Evolutionary conservation across 2,113 vertebrate genomes (phyloP).

Genomic region (Microtus richardsoni): DNA sequence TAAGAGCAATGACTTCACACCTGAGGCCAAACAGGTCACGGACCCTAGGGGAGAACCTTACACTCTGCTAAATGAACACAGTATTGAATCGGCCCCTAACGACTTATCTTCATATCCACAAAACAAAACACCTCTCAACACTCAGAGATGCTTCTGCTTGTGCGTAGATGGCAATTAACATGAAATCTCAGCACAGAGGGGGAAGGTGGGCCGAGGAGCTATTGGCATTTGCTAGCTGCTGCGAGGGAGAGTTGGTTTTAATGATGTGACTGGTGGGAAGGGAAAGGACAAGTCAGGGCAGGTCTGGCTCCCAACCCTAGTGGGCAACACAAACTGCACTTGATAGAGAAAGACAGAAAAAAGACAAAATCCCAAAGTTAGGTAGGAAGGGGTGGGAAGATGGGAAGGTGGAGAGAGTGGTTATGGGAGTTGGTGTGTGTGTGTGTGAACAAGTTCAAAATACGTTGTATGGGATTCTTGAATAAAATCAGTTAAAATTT

Average conservation of each 20-base stretch:
- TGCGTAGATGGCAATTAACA: not conserved
- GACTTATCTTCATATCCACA: not conserved
- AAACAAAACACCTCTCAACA: not conserved
- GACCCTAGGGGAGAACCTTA: not conserved
- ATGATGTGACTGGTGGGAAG: not conserved
- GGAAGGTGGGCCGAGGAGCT: not conserved
- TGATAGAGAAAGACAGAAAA: not conserved
- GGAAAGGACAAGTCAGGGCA: not conserved
- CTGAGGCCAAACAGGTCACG: not conserved
- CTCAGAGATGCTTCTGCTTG: not conserved
- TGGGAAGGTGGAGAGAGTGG: not conserved
- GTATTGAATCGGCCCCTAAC: not conserved
- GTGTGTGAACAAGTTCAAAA: not conserved
- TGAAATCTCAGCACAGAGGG: not conserved
- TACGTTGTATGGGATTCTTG: not conserved
- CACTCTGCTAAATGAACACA: not conserved
- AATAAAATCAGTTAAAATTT: not conserved
- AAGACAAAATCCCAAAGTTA: not conserved
- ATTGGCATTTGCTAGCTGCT: not conserved
- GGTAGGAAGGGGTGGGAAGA: not conserved
- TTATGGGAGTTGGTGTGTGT: not conserved
- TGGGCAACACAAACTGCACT: not conserved
- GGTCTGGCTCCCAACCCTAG: not conserved
- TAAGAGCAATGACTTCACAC: not conserved
- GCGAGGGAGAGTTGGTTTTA: not conserved